These are phyloP conservation scores for Habrosyne pyritoides DNA, from an alignment of 2,888 invertebrate genomes.

Conservation along the genomic window DNA sequence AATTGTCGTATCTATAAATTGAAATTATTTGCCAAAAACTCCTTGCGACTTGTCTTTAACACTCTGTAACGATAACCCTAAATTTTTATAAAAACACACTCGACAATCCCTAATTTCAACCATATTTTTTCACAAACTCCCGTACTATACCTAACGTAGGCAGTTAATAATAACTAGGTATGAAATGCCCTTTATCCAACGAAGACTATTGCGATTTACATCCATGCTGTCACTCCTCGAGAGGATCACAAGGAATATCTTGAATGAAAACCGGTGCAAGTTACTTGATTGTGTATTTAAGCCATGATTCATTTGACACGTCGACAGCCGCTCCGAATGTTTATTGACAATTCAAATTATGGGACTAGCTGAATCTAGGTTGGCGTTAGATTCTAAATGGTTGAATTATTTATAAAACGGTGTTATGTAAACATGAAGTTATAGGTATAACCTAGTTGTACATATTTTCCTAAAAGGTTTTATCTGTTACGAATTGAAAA, in stretches of 20 bases:
- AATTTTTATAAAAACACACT: too few species aligned
- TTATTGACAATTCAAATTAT: not conserved
- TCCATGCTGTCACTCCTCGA: conserved; percentile 24
- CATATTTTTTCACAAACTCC: not conserved
- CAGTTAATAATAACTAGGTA: not conserved
- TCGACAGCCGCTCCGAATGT: conserved; percentile 16
- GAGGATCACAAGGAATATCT: conserved; percentile 28
- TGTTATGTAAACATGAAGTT: not conserved
- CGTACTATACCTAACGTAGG: not conserved
- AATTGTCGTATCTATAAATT: too few species aligned
- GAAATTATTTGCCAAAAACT: too few species aligned
- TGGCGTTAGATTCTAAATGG: not conserved
- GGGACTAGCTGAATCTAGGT: not conserved
- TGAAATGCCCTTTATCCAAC: conserved; percentile 15
- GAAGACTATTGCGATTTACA: conserved; percentile 23
- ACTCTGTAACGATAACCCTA: too few species aligned
- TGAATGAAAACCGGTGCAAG: conserved; percentile 28
- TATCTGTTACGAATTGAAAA: not conserved
- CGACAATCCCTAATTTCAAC: too few species aligned
- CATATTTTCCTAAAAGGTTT: not conserved
- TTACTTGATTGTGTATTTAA: conserved; percentile 30
- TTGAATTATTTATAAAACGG: not conserved
- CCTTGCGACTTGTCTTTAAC: too few species aligned
- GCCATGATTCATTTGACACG: conserved; percentile 32
- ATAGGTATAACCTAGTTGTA: not conserved